Conservation (phyloP, 2,113 vertebrate species). For the Guaruba guarouba region DNA sequence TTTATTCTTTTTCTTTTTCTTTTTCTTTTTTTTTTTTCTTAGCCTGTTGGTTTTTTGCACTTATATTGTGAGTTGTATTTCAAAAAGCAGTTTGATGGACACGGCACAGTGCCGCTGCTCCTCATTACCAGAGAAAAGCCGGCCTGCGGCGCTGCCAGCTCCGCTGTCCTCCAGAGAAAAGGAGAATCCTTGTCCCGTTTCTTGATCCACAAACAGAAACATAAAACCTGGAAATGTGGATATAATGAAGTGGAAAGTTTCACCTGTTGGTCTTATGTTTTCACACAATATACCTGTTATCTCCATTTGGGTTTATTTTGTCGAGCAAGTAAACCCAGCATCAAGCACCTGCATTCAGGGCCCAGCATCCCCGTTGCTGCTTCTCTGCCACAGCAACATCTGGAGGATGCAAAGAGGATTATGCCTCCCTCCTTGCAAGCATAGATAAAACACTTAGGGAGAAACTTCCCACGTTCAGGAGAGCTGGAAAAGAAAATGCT, state of each 20-base stretch:
- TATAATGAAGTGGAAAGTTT: background rate
- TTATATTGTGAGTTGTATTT: background rate
- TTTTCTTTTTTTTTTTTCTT: background rate
- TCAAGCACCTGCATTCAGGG: fast-evolving
- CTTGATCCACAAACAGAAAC: background rate
- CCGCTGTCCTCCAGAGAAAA: background rate
- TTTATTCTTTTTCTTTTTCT: background rate
- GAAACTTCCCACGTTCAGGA: background rate
- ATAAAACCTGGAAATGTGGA: background rate
- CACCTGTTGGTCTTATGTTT: background rate
- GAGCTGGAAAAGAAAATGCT: background rate
- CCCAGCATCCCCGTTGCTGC: fast-evolving
- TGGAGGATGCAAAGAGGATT: background rate
- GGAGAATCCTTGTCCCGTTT: background rate
- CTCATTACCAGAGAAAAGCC: background rate
- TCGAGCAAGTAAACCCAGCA: background rate
- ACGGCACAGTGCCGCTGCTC: background rate
- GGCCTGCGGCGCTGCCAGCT: background rate
- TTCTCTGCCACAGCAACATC: background rate
- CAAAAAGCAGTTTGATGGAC: background rate
- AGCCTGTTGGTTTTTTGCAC: background rate
- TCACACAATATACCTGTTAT: fast-evolving
- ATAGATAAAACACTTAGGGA: background rate
- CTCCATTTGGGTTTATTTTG: background rate
- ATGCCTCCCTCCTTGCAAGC: background rate